These are phyloP conservation scores for Phrynosoma blainvillii DNA, from an alignment of 2,113 vertebrate genomes.

Conservation along the genomic window DNA sequence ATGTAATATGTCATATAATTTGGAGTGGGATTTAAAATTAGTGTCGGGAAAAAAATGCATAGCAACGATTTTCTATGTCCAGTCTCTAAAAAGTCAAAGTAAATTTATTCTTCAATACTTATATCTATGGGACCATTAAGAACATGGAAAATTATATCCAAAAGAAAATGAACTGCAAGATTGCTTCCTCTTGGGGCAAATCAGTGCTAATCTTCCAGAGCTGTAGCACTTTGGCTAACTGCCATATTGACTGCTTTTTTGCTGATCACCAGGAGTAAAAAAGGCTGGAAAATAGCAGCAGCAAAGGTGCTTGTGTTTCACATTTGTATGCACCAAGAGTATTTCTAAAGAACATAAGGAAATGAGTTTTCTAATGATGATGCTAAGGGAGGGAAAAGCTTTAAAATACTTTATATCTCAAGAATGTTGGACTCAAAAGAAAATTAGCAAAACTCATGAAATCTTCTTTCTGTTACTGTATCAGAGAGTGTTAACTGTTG, in stretches of 20 bases:
- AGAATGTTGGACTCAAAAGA: background rate
- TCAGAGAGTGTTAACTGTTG: background rate
- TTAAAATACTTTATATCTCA: conserved; percentile 17
- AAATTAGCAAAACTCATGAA: background rate
- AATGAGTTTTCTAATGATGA: background rate
- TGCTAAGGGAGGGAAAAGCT: background rate
- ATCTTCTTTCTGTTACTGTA: background rate
- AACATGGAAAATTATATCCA: conserved; percentile 10
- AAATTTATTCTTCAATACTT: conserved; percentile 1
- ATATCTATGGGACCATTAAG: accelerated
- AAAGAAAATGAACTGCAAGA: conserved; percentile 29
- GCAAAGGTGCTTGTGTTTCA: background rate
- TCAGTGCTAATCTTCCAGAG: background rate
- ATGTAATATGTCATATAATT: background rate
- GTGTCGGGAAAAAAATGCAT: background rate
- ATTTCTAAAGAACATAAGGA: background rate
- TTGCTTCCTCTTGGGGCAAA: background rate
- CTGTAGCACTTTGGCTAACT: background rate
- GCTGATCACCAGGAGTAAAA: background rate
- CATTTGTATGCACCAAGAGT: background rate
- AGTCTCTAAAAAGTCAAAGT: conserved; percentile 4
- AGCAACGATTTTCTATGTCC: background rate
- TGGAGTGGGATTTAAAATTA: background rate
- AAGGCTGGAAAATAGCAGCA: background rate
- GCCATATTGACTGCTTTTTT: background rate